Percentiles rank a stretch among this genome's conserved stretches.
Evolutionary conservation across 2,888 invertebrate species (phyloP).

Genomic region (Andrena dorsata): DNA sequence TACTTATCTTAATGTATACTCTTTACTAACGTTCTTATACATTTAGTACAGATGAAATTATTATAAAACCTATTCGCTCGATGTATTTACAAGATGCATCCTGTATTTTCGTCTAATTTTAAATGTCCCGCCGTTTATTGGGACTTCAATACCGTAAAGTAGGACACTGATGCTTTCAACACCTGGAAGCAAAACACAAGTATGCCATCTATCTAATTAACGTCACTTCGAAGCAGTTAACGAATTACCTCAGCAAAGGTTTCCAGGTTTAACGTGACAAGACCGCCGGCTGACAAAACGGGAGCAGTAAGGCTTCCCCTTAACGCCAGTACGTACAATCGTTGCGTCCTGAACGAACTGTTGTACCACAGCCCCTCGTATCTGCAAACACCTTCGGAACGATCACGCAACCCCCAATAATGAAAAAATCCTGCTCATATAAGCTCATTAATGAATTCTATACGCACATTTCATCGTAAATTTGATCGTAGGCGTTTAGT

Average conservation of each 20-base stretch:
- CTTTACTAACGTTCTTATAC: too few species aligned
- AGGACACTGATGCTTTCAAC: constrained; percentile 18
- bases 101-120: too few species aligned
- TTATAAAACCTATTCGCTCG: neutral
- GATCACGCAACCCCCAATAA: too few species aligned
- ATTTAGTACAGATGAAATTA: too few species aligned
- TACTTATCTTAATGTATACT: too few species aligned
- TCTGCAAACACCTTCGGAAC: too few species aligned
- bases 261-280: neutral
- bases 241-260: constrained; percentile 7
- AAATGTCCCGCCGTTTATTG: neutral
- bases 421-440: too few species aligned
- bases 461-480: too few species aligned
- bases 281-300: neutral
- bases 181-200: neutral
- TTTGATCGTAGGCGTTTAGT: too few species aligned
- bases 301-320: neutral
- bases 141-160: constrained; percentile 23
- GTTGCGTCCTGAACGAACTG: neutral
- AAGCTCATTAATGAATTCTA: too few species aligned
- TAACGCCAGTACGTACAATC: neutral
- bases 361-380: too few species aligned
- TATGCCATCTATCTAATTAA: neutral
- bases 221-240: neutral
- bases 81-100: too few species aligned